These are phyloP conservation scores for Lonchura striata DNA, from an alignment of 2,113 vertebrate genomes.

Conservation along the genomic window DNA sequence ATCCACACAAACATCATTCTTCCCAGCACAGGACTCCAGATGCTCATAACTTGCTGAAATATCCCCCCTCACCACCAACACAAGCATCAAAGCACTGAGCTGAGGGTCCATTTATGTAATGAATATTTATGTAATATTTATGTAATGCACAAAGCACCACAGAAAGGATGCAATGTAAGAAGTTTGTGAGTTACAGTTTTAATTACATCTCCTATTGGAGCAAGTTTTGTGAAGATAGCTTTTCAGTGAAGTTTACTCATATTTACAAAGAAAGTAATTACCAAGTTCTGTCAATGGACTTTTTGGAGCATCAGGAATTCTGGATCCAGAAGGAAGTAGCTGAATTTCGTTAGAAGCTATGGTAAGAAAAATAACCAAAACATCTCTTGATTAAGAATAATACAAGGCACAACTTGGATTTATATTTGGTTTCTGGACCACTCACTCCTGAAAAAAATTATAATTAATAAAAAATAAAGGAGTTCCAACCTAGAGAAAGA, in stretches of 20 bases:
- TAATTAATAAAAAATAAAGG: background rate
- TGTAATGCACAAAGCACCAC: background rate
- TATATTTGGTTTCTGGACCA: background rate
- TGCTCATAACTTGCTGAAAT: background rate
- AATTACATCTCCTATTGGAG: background rate
- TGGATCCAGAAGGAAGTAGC: slow-evolving; percentile 43
- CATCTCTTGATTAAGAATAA: slow-evolving; percentile 9
- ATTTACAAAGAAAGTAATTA: slow-evolving; percentile 64
- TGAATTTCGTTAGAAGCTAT: slow-evolving; percentile 70
- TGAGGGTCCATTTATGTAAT: background rate
- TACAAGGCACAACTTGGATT: background rate
- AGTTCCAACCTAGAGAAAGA: background rate
- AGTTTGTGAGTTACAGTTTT: background rate
- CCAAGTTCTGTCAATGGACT: slow-evolving; percentile 62
- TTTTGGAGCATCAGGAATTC: slow-evolving; percentile 64
- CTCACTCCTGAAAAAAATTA: background rate
- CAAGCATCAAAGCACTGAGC: background rate
- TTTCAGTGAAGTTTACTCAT: background rate
- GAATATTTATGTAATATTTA: background rate
- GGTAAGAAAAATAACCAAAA: slow-evolving; percentile 60
- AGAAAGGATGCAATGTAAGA: background rate
- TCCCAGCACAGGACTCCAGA: background rate
- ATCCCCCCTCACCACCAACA: background rate
- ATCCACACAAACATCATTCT: background rate
- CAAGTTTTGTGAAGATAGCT: background rate